Conservation (phyloP, 2,888 invertebrate species). For the Anthophora plumipes region DNA sequence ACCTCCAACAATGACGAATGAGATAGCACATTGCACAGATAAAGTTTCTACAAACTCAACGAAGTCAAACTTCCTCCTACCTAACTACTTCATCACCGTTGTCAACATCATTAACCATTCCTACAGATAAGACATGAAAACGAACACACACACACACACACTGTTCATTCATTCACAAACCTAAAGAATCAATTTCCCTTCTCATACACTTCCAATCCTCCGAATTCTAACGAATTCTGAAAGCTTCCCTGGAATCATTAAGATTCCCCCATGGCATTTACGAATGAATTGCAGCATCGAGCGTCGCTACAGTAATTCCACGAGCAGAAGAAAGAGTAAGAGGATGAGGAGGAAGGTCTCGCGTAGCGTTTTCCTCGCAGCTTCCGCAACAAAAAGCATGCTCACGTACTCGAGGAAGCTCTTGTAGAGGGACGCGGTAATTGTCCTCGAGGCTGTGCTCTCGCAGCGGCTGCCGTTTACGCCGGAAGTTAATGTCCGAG, state of each 20-base stretch:
- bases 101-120: too few relatives aligned
- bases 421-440: conserved; percentile 41
- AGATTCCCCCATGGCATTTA: not conserved
- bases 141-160: too few relatives aligned
- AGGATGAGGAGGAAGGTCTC: conserved; percentile 3
- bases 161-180: too few relatives aligned
- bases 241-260: too few relatives aligned
- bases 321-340: not conserved
- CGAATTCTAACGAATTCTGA: too few relatives aligned
- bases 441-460: conserved; percentile 35
- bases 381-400: conserved; percentile 34
- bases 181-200: too few relatives aligned
- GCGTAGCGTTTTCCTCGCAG: conserved; percentile 24
- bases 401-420: conserved; percentile 18
- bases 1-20: too few relatives aligned
- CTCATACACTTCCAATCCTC: not conserved
- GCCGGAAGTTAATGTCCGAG: conserved; percentile 60
- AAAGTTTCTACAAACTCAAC: too few relatives aligned
- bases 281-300: not conserved
- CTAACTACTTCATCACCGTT: too few relatives aligned
- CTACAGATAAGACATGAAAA: too few relatives aligned
- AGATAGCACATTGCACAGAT: too few relatives aligned
- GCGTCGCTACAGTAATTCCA: not conserved
- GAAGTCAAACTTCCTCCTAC: too few relatives aligned
- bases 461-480: conserved; percentile 47